These are phyloP conservation scores for Myotis lucifugus DNA, from an alignment of 2,113 vertebrate species.

Conservation along the genomic window DNA sequence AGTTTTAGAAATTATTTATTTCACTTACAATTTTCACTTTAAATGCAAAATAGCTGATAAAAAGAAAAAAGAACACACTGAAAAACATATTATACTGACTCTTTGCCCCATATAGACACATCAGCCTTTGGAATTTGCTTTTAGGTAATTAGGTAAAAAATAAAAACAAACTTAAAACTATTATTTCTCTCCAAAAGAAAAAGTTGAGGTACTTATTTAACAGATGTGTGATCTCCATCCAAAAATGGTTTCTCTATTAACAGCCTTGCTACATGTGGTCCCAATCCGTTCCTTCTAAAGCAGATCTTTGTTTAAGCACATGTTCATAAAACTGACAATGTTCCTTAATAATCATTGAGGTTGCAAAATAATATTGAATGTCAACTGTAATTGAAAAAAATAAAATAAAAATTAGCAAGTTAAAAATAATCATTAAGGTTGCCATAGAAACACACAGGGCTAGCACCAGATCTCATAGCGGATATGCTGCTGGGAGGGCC, in stretches of 20 bases:
- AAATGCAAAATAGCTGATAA: constrained; percentile 57
- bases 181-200: constrained; percentile 45
- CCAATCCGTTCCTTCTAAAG: constrained; percentile 7
- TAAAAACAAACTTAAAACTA: constrained; percentile 42
- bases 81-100: constrained; percentile 37
- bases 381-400: neutral
- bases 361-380: neutral
- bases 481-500: neutral
- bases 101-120: constrained; percentile 35
- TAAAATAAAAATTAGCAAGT: neutral
- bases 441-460: constrained; percentile 47
- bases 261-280: neutral
- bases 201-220: constrained; percentile 64
- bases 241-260: constrained; percentile 1
- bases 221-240: neutral
- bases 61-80: neutral
- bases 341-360: constrained; percentile 38
- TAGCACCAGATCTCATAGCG: neutral
- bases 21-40: constrained; percentile 58
- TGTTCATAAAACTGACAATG: neutral
- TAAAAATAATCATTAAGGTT: constrained; percentile 24
- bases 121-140: constrained; percentile 25
- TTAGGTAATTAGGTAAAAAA: neutral
- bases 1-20: constrained; percentile 63
- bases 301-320: neutral